These are phyloP conservation scores for Plagodis dolabraria DNA, from an alignment of 2,888 invertebrate genomes.

Conservation along the genomic window DNA sequence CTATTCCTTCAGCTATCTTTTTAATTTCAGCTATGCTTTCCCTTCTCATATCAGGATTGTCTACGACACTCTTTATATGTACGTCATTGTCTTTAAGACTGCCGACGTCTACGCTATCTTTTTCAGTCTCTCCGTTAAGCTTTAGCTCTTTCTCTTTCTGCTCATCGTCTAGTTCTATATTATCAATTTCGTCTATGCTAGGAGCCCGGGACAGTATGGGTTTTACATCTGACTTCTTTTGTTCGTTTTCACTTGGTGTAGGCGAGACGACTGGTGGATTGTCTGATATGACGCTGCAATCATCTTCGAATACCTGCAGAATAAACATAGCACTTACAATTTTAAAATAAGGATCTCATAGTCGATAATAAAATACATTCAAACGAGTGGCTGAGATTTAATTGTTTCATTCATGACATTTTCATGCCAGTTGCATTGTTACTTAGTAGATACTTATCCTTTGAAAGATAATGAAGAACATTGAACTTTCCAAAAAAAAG, in stretches of 20 bases:
- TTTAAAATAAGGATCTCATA: not conserved
- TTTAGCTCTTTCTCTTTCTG: slow-evolving; percentile 66
- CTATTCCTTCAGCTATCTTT: slow-evolving; percentile 77
- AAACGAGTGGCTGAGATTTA: not conserved
- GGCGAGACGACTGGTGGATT: slow-evolving; percentile 81
- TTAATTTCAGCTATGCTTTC: slow-evolving; percentile 81
- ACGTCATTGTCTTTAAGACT: slow-evolving; percentile 78
- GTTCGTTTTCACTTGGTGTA: slow-evolving; percentile 77
- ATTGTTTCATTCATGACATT: no score
- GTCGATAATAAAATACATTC: no score
- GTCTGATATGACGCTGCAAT: slow-evolving; percentile 83
- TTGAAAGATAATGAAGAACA: no score
- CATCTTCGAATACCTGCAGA: slow-evolving; percentile 83
- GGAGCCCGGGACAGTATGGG: slow-evolving; percentile 75
- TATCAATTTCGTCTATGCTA: slow-evolving; percentile 79
- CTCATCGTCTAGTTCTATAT: slow-evolving; percentile 73
- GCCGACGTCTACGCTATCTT: slow-evolving; percentile 80
- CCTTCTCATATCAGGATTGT: slow-evolving; percentile 76
- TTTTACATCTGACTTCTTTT: slow-evolving; percentile 63
- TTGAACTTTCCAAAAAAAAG: no score
- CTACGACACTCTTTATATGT: slow-evolving; percentile 73
- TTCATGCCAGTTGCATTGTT: no score
- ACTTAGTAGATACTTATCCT: no score
- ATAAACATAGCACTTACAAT: not conserved
- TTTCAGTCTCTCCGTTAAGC: slow-evolving; percentile 83